Evolutionary conservation across 2,888 invertebrate species (phyloP).

Genomic region (Yponomeuta sedellus): DNA sequence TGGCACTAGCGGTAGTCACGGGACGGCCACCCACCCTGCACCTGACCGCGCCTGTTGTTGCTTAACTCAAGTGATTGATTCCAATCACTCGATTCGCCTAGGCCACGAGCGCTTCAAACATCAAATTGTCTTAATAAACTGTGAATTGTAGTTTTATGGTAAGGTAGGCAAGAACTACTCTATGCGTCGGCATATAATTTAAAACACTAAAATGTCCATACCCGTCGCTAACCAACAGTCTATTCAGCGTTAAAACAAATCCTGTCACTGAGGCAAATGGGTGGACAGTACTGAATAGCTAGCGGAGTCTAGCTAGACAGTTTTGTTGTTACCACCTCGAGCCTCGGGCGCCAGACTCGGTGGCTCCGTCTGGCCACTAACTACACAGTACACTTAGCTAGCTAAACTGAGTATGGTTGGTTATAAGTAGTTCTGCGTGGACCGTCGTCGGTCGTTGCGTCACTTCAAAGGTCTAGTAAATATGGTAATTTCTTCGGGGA

Average conservation of each 20-base stretch:
- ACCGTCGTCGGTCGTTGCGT: not conserved
- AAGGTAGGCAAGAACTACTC: no score
- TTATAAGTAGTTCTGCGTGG: not conserved
- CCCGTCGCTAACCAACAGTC: no score
- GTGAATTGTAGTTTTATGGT: no score
- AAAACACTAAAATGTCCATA: no score
- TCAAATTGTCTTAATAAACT: no score
- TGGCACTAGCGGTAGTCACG: no score
- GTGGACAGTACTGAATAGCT: not conserved
- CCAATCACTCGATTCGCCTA: no score
- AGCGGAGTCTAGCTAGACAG: not conserved
- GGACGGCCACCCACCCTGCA: no score
- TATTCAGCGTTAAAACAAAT: not conserved
- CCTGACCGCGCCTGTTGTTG: no score
- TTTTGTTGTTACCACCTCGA: conserved; percentile 10
- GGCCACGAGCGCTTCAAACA: no score
- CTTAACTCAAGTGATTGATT: no score
- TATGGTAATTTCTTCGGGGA: not conserved
- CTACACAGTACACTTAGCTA: not conserved
- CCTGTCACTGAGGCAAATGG: not conserved
- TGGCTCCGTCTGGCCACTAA: conserved; percentile 7
- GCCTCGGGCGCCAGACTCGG: conserved; percentile 13
- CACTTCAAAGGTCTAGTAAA: not conserved
- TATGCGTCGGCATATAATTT: no score
- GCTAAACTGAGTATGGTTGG: not conserved